A percentile compares a stretch with the other conserved stretches of the same genome.
These are phyloP conservation scores for Onchidella celtica DNA, from an alignment of 2,888 invertebrate genomes.

Conservation along the genomic window DNA sequence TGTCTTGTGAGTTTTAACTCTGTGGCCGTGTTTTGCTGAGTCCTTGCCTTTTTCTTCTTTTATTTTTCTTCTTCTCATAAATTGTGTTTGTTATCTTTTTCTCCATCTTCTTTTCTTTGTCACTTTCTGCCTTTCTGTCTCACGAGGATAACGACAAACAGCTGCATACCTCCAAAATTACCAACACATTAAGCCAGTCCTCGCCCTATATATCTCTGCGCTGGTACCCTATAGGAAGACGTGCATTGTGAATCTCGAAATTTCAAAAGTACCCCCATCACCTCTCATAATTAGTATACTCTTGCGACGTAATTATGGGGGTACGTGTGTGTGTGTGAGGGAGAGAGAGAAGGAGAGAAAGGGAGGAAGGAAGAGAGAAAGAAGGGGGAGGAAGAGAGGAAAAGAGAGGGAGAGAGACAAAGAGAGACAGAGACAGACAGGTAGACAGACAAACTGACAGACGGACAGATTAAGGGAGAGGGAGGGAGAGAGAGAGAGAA, in stretches of 20 bases:
- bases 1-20: too few species aligned
- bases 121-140: constrained; percentile 9
- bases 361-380: constrained; percentile 30
- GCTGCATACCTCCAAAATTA: background rate
- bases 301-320: too few species aligned
- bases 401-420: background rate
- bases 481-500: background rate
- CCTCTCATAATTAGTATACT: too few species aligned
- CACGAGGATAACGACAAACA: background rate
- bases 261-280: too few species aligned
- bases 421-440: constrained; percentile 22
- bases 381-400: constrained; percentile 22
- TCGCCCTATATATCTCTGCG: background rate
- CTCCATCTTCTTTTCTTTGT: constrained; percentile 16
- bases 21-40: too few species aligned
- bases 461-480: background rate
- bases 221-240: too few species aligned
- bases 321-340: too few species aligned
- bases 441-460: too few species aligned
- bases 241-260: too few species aligned
- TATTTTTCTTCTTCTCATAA: background rate
- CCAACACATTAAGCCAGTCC: background rate
- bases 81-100: background rate
- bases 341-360: constrained; percentile 1
- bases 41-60: too few species aligned